phyloP scores from a whole-genome alignment of 1,140 invertebrate genomes.

The Hyles vespertilio region DNA sequence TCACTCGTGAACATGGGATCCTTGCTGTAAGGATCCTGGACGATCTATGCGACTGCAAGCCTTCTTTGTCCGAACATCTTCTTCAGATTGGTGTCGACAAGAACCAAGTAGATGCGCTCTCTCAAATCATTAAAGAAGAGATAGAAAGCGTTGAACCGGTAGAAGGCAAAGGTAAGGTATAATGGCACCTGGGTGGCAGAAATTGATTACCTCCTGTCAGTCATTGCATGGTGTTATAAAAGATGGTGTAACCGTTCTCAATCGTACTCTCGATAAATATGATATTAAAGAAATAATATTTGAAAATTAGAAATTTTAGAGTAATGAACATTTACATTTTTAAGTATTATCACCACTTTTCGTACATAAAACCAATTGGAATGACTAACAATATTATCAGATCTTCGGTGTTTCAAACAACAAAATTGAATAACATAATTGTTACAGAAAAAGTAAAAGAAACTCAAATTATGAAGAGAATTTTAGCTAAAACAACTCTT shows the following conservation, averaged over 20 bases:
- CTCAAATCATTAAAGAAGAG: conserved; percentile 55
- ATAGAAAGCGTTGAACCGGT: conserved; percentile 39
- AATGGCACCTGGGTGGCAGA: too few relatives aligned
- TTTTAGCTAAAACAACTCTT: conserved; percentile 32
- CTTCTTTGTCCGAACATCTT: conserved; percentile 53
- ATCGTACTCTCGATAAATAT: too few relatives aligned
- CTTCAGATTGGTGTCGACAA: conserved; percentile 39
- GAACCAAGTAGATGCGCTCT: conserved; percentile 24
- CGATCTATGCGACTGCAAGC: conserved; percentile 60
- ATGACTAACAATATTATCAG: too few relatives aligned
- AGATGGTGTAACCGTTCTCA: too few relatives aligned
- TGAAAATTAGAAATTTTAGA: too few relatives aligned
- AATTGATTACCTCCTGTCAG: too few relatives aligned
- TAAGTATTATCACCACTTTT: too few relatives aligned
- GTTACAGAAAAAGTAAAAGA: conserved; percentile 57
- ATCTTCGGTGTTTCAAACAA: too few relatives aligned
- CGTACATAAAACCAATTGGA: too few relatives aligned
- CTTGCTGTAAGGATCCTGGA: conserved; percentile 56
- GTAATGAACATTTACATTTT: too few relatives aligned
- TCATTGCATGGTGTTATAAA: too few relatives aligned
- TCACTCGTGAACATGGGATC: conserved; percentile 78
- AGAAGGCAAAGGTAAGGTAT: conserved; percentile 43
- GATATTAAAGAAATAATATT: too few relatives aligned
- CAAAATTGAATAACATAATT: conserved; percentile 1
- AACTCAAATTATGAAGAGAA: conserved; percentile 48